Percentiles rank a stretch among this genome's conserved stretches.
These are phyloP conservation scores for Ctenopoma multispine DNA, from an alignment of 2,797 vertebrate species.

Conservation along the genomic window DNA sequence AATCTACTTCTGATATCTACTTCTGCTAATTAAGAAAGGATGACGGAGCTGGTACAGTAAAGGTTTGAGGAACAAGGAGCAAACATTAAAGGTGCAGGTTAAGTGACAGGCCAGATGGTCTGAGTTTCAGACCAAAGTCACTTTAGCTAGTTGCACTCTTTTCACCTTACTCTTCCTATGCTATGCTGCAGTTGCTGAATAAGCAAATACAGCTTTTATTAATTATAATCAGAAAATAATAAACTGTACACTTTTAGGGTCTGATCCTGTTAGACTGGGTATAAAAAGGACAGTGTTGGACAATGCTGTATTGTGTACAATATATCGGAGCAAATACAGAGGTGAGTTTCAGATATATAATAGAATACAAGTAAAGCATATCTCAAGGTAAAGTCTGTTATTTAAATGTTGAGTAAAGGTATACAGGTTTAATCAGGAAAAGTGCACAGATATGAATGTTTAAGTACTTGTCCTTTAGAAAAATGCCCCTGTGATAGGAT, in stretches of 20 bases:
- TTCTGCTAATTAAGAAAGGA: conserved; percentile 50
- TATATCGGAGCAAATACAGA: too few species aligned
- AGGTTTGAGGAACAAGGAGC: conserved; percentile 55
- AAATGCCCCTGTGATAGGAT: too few species aligned
- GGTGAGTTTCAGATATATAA: too few species aligned
- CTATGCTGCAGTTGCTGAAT: conserved; percentile 44
- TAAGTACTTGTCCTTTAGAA: too few species aligned
- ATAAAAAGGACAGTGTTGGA: background rate
- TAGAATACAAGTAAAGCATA: too few species aligned
- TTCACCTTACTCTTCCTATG: conserved; percentile 50
- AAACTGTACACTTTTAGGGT: background rate
- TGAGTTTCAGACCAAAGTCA: conserved; percentile 72
- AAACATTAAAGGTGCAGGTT: conserved; percentile 74
- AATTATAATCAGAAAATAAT: background rate
- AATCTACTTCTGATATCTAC: conserved; percentile 45
- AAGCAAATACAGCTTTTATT: conserved; percentile 20
- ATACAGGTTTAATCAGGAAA: too few species aligned
- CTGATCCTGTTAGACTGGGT: background rate
- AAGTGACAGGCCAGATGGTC: conserved; percentile 78
- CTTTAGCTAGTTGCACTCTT: conserved; percentile 59
- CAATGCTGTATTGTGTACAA: background rate
- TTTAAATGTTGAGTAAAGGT: too few species aligned
- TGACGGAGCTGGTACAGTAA: conserved; percentile 40
- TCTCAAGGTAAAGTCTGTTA: too few species aligned
- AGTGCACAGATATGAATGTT: too few species aligned